A percentile compares a stretch with the other conserved stretches of the same genome.
Evolutionary conservation across 2,888 invertebrate species (phyloP).

Genomic region (Epsilonema sp.): DNA sequence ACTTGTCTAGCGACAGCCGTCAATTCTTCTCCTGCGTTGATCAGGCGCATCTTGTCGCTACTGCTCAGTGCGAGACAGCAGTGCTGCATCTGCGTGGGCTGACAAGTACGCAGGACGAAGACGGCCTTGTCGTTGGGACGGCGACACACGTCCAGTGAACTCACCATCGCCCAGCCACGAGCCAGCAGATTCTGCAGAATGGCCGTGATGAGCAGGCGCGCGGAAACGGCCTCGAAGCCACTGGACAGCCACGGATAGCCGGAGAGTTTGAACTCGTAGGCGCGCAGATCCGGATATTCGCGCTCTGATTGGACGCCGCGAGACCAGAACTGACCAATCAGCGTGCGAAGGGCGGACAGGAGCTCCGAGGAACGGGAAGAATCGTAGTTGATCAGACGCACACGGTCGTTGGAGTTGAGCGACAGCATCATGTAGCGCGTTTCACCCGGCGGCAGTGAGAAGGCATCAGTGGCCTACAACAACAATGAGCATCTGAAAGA

Average conservation of each 20-base stretch:
- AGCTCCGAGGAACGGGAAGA: too few relatives aligned
- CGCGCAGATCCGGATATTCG: too few relatives aligned
- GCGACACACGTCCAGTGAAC: constrained; percentile 7
- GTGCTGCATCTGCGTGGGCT: not conserved
- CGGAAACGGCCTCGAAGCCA: constrained; percentile 4
- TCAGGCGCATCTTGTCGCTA: not conserved
- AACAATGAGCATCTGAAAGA: not conserved
- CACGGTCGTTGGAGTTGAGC: constrained; percentile 8
- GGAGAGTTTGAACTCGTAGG: constrained; percentile 6
- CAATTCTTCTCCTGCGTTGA: not conserved
- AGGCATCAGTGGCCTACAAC: not conserved
- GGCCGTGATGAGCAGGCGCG: constrained; percentile 7
- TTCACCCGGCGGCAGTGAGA: constrained; percentile 2
- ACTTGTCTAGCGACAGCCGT: not conserved
- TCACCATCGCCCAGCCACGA: constrained; percentile 7
- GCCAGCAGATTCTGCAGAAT: constrained; percentile 4
- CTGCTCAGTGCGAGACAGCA: not conserved
- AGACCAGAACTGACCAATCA: not conserved
- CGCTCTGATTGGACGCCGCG: not conserved
- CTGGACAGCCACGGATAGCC: constrained; percentile 7
- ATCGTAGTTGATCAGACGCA: constrained; percentile 6
- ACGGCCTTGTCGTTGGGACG: constrained; percentile 9
- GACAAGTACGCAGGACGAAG: constrained; percentile 8
- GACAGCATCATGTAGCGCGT: constrained; percentile 7
- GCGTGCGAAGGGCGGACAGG: not conserved